A percentile compares a stretch with the other conserved stretches of the same genome.
Conservation (phyloP, 2,797 vertebrate species). For the Monodelphis domestica region DNA sequence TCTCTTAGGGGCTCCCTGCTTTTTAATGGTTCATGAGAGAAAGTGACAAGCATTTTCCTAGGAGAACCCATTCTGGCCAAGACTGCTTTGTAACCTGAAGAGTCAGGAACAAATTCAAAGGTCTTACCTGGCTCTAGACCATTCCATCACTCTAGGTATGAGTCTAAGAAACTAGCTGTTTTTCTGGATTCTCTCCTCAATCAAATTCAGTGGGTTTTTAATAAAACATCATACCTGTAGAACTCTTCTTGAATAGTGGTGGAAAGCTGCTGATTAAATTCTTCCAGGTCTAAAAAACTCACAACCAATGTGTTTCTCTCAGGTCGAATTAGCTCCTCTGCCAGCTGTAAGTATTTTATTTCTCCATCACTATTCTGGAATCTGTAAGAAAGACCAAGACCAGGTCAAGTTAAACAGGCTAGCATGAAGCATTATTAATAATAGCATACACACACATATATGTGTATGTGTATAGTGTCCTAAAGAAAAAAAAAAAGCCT, state of each 20-base stretch:
- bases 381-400: conserved; percentile 79
- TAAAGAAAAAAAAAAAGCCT: neutral
- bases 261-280: conserved; percentile 97
- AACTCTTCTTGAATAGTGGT: conserved; percentile 98
- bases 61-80: neutral
- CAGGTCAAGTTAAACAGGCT: conserved; percentile 2
- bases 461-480: too few species aligned
- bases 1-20: neutral
- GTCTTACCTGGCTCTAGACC: neutral
- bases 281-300: conserved; percentile 94
- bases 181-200: neutral
- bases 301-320: conserved; percentile 96
- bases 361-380: conserved; percentile 95
- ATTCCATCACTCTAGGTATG: neutral
- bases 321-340: conserved; percentile 96
- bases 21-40: neutral
- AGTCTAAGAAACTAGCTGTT: conserved; percentile 10
- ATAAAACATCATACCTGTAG: conserved; percentile 89
- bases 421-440: neutral
- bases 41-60: neutral
- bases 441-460: neutral
- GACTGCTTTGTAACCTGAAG: neutral
- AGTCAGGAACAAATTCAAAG: neutral
- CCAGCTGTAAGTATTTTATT: conserved; percentile 93
- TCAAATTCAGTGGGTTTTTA: conserved; percentile 36